These are phyloP conservation scores for Camelus dromedarius DNA, from an alignment of 2,113 vertebrate species.

Conservation along the genomic window DNA sequence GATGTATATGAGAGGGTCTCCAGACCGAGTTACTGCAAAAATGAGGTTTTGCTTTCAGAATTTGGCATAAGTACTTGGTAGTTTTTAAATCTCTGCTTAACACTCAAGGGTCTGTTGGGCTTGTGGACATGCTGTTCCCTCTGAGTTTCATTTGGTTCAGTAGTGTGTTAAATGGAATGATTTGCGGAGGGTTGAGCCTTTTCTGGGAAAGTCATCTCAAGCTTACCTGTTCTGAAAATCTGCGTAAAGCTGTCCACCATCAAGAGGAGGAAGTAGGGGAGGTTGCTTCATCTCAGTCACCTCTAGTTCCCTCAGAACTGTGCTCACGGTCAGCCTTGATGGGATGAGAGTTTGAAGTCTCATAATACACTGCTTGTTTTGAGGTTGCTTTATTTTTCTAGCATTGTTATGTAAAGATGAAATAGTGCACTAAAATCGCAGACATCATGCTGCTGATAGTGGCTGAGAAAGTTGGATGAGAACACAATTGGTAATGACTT, in stretches of 20 bases:
- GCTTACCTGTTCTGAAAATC: not conserved
- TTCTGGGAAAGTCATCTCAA: rapidly evolving
- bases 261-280: not conserved
- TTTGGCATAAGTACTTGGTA: slow-evolving; percentile 70
- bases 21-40: slow-evolving; percentile 69
- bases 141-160: not conserved
- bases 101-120: slow-evolving; percentile 55
- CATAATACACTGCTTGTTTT: slow-evolving; percentile 67
- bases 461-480: slow-evolving; percentile 47
- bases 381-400: slow-evolving; percentile 52
- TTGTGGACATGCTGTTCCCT: not conserved
- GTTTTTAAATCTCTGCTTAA: slow-evolving; percentile 9
- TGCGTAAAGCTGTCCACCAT: not conserved
- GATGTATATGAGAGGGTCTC: slow-evolving; percentile 66
- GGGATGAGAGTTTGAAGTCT: slow-evolving; percentile 50
- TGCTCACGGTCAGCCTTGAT: slow-evolving; percentile 18
- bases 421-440: slow-evolving; percentile 41
- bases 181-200: not conserved
- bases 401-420: slow-evolving; percentile 42
- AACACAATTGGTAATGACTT: not conserved
- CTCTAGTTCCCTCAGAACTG: not conserved
- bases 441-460: not conserved
- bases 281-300: not conserved
- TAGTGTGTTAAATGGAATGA: slow-evolving; percentile 18
- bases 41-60: slow-evolving; percentile 71